Evolutionary conservation across 1,140 invertebrate species (phyloP), one percentile per base, ranked within the genome.

Genomic region (Saccostrea cuccullata): DNA sequence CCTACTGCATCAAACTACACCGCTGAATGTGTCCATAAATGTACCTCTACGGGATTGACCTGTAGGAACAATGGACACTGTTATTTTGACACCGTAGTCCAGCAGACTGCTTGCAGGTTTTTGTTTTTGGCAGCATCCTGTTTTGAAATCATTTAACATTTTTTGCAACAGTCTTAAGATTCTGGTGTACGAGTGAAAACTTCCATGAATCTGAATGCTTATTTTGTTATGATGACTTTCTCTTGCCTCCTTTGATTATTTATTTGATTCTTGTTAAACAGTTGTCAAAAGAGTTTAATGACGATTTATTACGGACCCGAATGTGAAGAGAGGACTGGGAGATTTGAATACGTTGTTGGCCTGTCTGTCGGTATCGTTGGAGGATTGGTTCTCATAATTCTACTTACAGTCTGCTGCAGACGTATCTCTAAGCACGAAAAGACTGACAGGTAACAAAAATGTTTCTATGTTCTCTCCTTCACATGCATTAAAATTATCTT

Each of bases 291-390:
- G 23, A 77, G 26, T 30, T 30, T 77, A 30, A 30, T 77, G 70
- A 77, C 70, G 11, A 26, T 77, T 26, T 77, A 77, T 30, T 77
- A 77, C 15, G 70, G 70, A 12, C 11, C 26, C 11, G 5, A 5
- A 11, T 77, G 70, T 77, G 70, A 77, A 17, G 70, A 77, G 13
- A 15, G 30, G 26, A 77, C 70, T 12, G 70, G 70, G 15, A 26
- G 70, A 5, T 12, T 77, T 36, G 70, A 77, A 36, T 77, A 30
- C 30, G 26, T 77, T 30, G 26, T 77, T 77, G 70, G 70, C 30
- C 26, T 77, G 70, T 77, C 70, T 77, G 70, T 77, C 30, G 70
- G 70, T 77, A 30, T 36, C 26, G 70, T 77, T 26, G 11, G 26
- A 77, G 70, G 70, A 30, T 13, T 77, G 30, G 11, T 77, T 4